Percentiles rank a stretch among this genome's conserved stretches.
Conservation (phyloP, 2,797 vertebrate genomes). For the Neoniphon sammara region DNA sequence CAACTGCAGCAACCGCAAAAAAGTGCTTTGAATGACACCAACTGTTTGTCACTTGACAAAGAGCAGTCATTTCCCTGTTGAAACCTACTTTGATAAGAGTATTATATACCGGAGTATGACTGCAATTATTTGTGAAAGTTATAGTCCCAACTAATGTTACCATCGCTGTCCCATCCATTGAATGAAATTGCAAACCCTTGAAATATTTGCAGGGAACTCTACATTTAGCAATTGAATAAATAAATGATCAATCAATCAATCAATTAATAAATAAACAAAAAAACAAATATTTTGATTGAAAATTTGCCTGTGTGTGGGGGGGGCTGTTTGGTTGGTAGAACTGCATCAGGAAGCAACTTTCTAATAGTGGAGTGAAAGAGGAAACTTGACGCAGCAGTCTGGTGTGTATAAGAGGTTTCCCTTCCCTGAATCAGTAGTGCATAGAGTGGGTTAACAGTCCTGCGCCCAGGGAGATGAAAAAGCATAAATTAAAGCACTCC, state of each 20-base stretch:
- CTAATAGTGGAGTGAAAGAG: slow-evolving; percentile 37
- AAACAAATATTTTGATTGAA: too few relatives aligned
- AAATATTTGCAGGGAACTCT: neutral
- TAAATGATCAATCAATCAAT: neutral
- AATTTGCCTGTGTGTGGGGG: too few relatives aligned
- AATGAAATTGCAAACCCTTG: neutral
- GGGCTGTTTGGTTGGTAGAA: too few relatives aligned
- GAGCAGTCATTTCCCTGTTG: neutral
- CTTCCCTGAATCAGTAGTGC: slow-evolving; percentile 75
- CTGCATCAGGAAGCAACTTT: slow-evolving; percentile 57
- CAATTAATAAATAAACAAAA: too few relatives aligned
- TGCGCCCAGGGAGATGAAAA: slow-evolving; percentile 82
- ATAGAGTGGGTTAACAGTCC: slow-evolving; percentile 79
- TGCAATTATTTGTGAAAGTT: neutral
- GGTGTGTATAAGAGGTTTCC: slow-evolving; percentile 74
- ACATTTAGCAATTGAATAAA: slow-evolving; percentile 16
- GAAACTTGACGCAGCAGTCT: slow-evolving; percentile 82
- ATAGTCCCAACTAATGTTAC: neutral
- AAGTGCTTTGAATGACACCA: neutral
- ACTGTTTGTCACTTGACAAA: neutral
- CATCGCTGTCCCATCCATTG: neutral
- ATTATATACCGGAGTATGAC: neutral
- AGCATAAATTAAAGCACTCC: slow-evolving; percentile 85
- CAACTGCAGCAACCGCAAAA: too few relatives aligned
- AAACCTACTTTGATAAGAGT: neutral